Conservation (phyloP, 2,797 vertebrate genomes). For the Anableps anableps region DNA sequence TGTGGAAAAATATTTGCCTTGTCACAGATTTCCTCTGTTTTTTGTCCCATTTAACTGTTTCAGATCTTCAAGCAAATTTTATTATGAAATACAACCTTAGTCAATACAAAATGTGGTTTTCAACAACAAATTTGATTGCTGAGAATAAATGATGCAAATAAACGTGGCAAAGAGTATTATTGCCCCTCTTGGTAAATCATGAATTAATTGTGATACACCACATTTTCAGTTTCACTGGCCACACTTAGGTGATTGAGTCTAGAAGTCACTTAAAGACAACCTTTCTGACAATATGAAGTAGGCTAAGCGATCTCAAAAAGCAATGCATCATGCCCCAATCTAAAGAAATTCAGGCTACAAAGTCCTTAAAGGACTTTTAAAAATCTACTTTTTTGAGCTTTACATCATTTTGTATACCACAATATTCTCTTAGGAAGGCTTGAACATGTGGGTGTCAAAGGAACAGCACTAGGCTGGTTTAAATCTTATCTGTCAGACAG, state of each 20-base stretch:
- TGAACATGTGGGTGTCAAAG: too few species aligned
- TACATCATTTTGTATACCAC: too few species aligned
- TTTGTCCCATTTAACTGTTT: neutral
- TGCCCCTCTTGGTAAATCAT: neutral
- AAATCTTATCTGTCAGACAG: too few species aligned
- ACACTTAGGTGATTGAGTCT: neutral
- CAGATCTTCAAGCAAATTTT: neutral
- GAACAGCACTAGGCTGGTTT: too few species aligned
- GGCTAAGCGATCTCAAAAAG: neutral
- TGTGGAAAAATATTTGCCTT: conserved; percentile 1
- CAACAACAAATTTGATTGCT: neutral
- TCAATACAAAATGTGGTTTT: neutral
- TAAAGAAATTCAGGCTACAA: neutral
- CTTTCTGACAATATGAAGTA: neutral
- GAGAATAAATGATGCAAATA: neutral
- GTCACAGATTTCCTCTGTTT: neutral
- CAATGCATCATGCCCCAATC: too few species aligned
- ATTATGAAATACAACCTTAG: neutral
- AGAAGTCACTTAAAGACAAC: neutral
- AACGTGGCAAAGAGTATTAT: neutral
- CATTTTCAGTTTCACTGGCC: neutral
- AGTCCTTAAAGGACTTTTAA: too few species aligned
- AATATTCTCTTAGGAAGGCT: too few species aligned
- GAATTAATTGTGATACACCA: neutral
- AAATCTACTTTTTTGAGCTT: too few species aligned